Percentiles rank a stretch among this genome's conserved stretches.
Conservation (phyloP, 2,113 vertebrate species). For the Neodon shergylaensis region DNA sequence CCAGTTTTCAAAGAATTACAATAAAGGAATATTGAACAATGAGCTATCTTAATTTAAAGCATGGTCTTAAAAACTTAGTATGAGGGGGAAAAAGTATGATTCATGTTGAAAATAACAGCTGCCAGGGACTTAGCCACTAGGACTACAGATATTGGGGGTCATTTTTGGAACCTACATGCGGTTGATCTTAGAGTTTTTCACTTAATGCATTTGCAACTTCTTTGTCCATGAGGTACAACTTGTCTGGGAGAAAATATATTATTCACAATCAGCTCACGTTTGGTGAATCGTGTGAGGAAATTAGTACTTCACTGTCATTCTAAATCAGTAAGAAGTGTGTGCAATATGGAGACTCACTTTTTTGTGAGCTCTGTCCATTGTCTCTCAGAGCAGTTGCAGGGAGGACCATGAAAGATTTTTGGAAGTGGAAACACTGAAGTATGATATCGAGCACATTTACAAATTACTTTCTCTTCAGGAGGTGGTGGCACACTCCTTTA, state of each 20-base stretch:
- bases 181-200: slow-evolving; percentile 22
- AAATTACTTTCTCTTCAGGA: neutral
- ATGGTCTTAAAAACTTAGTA: neutral
- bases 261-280: neutral
- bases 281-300: neutral
- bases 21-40: neutral
- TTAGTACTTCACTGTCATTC: neutral
- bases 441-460: neutral
- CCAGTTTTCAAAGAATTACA: slow-evolving; percentile 32
- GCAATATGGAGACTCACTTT: neutral
- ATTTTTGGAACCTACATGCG: neutral
- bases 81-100: neutral
- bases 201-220: slow-evolving; percentile 34
- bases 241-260: neutral
- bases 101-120: slow-evolving; percentile 12
- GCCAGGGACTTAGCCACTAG: neutral
- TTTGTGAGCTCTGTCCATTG: neutral
- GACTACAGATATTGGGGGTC: neutral
- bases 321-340: neutral
- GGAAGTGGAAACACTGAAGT: neutral
- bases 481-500: too few relatives aligned
- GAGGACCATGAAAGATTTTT: neutral
- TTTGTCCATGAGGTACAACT: neutral
- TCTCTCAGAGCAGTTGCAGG: neutral
- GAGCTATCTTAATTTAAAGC: neutral